These are phyloP conservation scores for Chaetura pelagica DNA, from an alignment of 2,113 vertebrate species.

Conservation along the genomic window DNA sequence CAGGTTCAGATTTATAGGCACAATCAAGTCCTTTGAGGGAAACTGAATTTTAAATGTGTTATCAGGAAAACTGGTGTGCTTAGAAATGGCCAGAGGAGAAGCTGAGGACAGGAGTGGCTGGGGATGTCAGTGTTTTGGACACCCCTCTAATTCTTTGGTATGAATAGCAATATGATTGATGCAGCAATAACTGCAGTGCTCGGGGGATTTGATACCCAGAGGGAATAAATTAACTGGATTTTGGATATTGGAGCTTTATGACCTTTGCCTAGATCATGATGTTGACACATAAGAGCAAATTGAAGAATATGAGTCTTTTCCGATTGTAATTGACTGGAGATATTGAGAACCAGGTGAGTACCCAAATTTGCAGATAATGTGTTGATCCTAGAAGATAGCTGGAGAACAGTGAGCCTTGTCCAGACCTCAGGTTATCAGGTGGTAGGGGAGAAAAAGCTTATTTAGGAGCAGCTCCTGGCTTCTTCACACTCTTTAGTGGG, in stretches of 20 bases:
- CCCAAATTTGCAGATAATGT: background rate
- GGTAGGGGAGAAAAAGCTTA: background rate
- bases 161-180: slow-evolving; percentile 67
- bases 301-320: slow-evolving; percentile 3
- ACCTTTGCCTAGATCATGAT: slow-evolving; percentile 49
- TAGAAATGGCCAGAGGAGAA: slow-evolving; percentile 43
- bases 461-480: background rate
- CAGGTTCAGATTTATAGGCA: slow-evolving; percentile 50
- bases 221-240: slow-evolving; percentile 66
- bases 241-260: slow-evolving; percentile 62
- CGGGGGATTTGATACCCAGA: slow-evolving; percentile 57
- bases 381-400: background rate
- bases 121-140: slow-evolving; percentile 52
- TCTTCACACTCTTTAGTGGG: background rate
- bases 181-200: slow-evolving; percentile 51
- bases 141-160: slow-evolving; percentile 45
- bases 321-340: background rate
- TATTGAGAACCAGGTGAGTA: slow-evolving; percentile 11
- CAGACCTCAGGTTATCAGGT: background rate
- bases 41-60: slow-evolving; percentile 60
- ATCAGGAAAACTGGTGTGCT: slow-evolving; percentile 43
- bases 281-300: slow-evolving; percentile 4
- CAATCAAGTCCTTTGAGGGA: slow-evolving; percentile 42
- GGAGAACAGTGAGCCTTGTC: background rate
- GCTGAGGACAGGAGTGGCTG: background rate